Conservation (phyloP, 2,797 vertebrate species). For the Enteromius treurensis region DNA sequence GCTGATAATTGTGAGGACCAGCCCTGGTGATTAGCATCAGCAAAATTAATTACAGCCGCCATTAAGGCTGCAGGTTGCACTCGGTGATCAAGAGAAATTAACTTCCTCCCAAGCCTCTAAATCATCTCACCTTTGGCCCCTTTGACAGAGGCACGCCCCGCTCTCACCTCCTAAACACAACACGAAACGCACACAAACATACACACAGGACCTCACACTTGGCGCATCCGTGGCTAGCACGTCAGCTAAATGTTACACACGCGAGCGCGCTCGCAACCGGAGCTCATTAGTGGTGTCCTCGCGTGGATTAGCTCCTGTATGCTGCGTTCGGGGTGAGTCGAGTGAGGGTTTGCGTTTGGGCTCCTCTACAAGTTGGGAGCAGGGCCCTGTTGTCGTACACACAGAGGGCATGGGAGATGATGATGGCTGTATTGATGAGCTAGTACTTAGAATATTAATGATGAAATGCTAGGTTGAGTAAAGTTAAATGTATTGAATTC, state of each 20-base stretch:
- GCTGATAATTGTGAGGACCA: conserved; percentile 99
- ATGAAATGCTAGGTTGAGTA: not conserved
- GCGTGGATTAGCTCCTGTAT: not conserved
- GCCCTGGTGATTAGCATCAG: conserved; percentile 99
- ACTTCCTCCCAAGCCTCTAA: conserved; percentile 96
- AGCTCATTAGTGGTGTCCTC: conserved; percentile 24
- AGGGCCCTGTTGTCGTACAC: conserved; percentile 30
- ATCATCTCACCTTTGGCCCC: conserved; percentile 99
- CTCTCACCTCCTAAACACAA: conserved; percentile 72
- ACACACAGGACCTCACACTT: conserved; percentile 51
- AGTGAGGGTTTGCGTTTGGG: not conserved
- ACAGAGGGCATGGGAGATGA: not conserved
- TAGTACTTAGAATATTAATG: not conserved
- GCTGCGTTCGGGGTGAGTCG: not conserved
- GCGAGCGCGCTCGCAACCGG: conserved; percentile 65
- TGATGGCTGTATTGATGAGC: conserved; percentile 4
- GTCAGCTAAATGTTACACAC: conserved; percentile 63
- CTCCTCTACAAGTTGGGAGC: not conserved
- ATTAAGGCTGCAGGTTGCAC: conserved; percentile 99
- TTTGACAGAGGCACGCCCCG: conserved; percentile 84
- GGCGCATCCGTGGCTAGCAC: not conserved
- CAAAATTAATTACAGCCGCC: conserved; percentile 99
- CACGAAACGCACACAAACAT: conserved; percentile 62
- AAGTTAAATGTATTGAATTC: not conserved
- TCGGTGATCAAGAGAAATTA: conserved; percentile 99